phyloP scores from a whole-genome alignment of 2,113 vertebrate species.

The Upupa epops region DNA sequence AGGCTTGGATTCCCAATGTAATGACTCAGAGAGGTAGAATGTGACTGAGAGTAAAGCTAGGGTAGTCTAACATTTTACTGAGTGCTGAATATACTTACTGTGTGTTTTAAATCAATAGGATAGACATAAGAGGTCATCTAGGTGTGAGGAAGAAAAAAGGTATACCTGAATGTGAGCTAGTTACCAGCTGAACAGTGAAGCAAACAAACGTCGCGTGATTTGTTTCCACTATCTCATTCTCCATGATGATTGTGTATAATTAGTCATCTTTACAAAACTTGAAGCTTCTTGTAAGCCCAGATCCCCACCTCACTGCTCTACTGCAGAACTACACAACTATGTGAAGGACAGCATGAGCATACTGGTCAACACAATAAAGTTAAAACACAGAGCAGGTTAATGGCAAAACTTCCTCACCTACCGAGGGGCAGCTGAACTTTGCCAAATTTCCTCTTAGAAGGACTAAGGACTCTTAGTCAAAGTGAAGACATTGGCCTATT shows the following conservation, averaged over 20 bases:
- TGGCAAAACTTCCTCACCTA: background rate
- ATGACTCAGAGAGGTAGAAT: background rate
- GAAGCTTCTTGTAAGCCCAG: background rate
- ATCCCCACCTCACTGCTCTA: background rate
- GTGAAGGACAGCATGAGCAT: rapidly evolving
- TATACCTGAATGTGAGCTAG: background rate
- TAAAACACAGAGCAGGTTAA: background rate
- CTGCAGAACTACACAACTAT: background rate
- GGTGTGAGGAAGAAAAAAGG: background rate
- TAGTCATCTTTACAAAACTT: background rate
- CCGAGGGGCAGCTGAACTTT: background rate
- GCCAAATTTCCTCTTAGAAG: background rate
- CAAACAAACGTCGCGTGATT: background rate
- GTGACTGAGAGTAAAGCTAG: background rate
- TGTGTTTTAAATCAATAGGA: background rate
- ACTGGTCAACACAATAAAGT: background rate
- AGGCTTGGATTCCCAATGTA: background rate
- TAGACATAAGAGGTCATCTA: background rate
- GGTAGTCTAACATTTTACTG: background rate
- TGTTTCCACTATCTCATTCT: background rate
- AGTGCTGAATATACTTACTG: background rate
- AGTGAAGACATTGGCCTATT: background rate
- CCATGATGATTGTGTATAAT: background rate
- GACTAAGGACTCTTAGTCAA: background rate
- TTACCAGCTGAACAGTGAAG: background rate